Evolutionary conservation across 2,888 invertebrate species (phyloP).

Genomic region (Andrena haemorrhoa): DNA sequence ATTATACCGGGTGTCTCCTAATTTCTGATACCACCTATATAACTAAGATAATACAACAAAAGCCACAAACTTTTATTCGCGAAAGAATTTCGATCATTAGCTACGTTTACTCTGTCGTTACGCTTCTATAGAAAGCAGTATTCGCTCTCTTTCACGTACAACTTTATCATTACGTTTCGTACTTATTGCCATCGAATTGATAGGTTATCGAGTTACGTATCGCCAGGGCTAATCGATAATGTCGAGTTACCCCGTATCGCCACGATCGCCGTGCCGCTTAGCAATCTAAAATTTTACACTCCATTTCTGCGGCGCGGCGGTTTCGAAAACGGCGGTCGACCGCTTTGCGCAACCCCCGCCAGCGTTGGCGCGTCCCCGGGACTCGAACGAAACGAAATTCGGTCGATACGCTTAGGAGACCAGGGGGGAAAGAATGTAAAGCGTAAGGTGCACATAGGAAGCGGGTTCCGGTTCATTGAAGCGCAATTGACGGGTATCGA

Average conservation of each 20-base stretch:
- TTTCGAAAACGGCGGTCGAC: constrained; percentile 35
- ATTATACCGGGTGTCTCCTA: constrained; percentile 1
- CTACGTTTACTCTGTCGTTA: too few species aligned
- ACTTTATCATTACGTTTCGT: neutral
- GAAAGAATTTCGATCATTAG: too few species aligned
- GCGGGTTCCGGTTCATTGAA: constrained; percentile 56
- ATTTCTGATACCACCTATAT: neutral
- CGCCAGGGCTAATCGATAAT: constrained; percentile 54
- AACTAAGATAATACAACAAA: neutral
- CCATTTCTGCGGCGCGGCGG: constrained; percentile 21
- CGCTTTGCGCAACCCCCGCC: constrained; percentile 22
- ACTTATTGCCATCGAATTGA: neutral
- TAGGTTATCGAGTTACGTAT: constrained; percentile 12
- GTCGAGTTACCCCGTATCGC: constrained; percentile 7
- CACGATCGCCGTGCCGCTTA: constrained; percentile 32
- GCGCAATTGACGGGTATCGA: constrained; percentile 36
- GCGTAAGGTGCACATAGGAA: constrained; percentile 26
- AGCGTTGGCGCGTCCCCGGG: neutral
- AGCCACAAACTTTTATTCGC: neutral
- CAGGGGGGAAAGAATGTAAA: neutral
- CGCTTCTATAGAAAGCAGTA: too few species aligned
- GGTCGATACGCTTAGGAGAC: constrained; percentile 1
- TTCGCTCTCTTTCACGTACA: too few species aligned
- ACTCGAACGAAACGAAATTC: constrained; percentile 36
- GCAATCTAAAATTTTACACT: constrained; percentile 54